Percentiles rank a stretch among this genome's conserved stretches.
These are phyloP conservation scores for Lathronympha strigana DNA, from an alignment of 2,888 invertebrate species.

Conservation along the genomic window DNA sequence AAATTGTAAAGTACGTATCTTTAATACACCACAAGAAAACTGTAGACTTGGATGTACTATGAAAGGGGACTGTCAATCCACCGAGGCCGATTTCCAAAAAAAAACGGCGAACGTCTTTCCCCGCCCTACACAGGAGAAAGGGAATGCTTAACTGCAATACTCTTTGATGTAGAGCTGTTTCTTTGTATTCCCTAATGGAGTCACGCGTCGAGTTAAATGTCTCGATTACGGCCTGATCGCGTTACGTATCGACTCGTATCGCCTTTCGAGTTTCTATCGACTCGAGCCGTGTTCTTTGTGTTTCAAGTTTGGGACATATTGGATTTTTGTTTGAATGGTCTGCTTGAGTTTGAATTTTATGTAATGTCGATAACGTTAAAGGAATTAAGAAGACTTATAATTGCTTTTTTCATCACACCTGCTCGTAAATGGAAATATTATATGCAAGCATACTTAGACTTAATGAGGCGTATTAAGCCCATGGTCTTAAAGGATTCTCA, in stretches of 20 bases:
- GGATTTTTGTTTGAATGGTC: conserved; percentile 1
- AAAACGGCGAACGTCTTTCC: conserved; percentile 11
- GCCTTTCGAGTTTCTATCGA: conserved; percentile 24
- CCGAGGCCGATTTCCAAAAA: conserved; percentile 4
- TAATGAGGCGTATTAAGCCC: too few species aligned
- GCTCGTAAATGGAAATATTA: too few species aligned
- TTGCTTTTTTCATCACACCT: too few species aligned
- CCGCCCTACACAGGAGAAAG: conserved; percentile 49
- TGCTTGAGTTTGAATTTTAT: background rate
- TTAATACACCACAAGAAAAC: too few species aligned
- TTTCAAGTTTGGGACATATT: conserved; percentile 13
- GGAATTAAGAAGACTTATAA: background rate
- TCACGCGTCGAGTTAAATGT: conserved; percentile 72
- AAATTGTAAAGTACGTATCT: too few species aligned
- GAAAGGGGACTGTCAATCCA: too few species aligned
- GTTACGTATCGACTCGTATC: conserved; percentile 59
- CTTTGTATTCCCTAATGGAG: conserved; percentile 70
- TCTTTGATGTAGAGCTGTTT: conserved; percentile 61
- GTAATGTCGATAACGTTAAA: background rate
- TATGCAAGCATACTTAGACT: too few species aligned
- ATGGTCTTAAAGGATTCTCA: too few species aligned
- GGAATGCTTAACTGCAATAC: conserved; percentile 49
- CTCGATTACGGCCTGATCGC: conserved; percentile 57
- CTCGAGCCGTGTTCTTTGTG: conserved; percentile 10
- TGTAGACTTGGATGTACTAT: too few species aligned